Conservation (phyloP, 1,140 invertebrate species). For the Eumeta japonica region DNA sequence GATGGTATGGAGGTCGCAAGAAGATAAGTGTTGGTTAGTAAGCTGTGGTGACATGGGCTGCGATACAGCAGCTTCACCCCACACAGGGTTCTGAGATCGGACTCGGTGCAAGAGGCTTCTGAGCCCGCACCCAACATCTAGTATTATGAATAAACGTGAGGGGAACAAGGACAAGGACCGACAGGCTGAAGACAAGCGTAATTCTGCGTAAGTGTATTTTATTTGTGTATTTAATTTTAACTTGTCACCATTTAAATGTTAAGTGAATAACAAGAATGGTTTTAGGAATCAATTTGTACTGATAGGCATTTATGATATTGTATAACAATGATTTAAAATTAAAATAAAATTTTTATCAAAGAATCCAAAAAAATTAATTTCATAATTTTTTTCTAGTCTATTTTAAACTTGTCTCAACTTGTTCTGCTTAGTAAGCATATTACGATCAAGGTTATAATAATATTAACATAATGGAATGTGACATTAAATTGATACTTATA, state of each 20-base stretch:
- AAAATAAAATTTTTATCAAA: neutral
- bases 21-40: slow-evolving; percentile 19
- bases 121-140: slow-evolving; percentile 41
- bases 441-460: too few species aligned
- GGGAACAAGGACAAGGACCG: slow-evolving; percentile 53
- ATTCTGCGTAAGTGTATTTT: slow-evolving; percentile 39
- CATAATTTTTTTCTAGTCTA: too few species aligned
- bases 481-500: too few species aligned
- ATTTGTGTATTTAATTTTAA: too few species aligned
- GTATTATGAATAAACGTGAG: slow-evolving; percentile 57
- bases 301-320: neutral
- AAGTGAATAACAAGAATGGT: neutral
- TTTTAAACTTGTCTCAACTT: too few species aligned
- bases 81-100: slow-evolving; percentile 40
- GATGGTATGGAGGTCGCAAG: slow-evolving; percentile 39
- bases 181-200: slow-evolving; percentile 53
- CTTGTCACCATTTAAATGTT: too few species aligned
- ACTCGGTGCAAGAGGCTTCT: slow-evolving; percentile 37
- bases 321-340: neutral
- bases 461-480: too few species aligned
- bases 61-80: slow-evolving; percentile 32
- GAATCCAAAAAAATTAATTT: too few species aligned
- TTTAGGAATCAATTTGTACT: neutral
- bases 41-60: slow-evolving; percentile 50
- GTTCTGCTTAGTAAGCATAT: too few species aligned